Percentiles rank a stretch among this genome's conserved stretches.
Evolutionary conservation across 2,888 invertebrate genomes (phyloP).

Genomic region (Pyrochroa serraticornis): DNA sequence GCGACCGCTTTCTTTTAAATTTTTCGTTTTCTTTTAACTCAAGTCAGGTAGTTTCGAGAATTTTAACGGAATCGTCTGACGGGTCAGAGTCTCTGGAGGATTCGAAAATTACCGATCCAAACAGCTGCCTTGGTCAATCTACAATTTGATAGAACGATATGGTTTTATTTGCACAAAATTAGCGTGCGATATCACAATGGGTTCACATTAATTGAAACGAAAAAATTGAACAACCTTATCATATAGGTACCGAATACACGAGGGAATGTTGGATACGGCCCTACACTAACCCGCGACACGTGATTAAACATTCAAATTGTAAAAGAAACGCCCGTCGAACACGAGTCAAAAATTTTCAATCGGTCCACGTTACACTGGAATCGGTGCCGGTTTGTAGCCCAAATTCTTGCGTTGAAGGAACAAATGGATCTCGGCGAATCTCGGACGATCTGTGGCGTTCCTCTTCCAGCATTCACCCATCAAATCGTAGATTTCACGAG

Average conservation of each 20-base stretch:
- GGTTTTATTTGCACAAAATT: constrained; percentile 49
- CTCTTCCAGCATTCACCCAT: constrained; percentile 93
- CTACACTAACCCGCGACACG: constrained; percentile 12
- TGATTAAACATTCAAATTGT: constrained; percentile 31
- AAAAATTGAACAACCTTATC: constrained; percentile 26
- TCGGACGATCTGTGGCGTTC: constrained; percentile 78
- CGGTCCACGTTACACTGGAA: constrained; percentile 18
- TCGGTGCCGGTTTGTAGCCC: constrained; percentile 64
- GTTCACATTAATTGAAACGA: constrained; percentile 38
- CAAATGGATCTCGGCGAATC: constrained; percentile 86
- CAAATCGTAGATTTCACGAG: constrained; percentile 87
- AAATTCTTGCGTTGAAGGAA: constrained; percentile 77
- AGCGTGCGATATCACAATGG: constrained; percentile 56
- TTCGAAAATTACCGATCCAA: constrained; percentile 11
- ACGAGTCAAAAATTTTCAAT: constrained; percentile 15
- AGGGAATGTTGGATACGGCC: constrained; percentile 15
- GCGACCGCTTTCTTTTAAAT: too few species aligned
- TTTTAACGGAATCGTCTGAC: too few species aligned
- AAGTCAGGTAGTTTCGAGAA: too few species aligned
- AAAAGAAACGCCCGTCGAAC: constrained; percentile 28
- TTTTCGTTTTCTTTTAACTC: too few species aligned
- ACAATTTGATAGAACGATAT: constrained; percentile 50
- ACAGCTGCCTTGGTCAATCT: constrained; percentile 23
- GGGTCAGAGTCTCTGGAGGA: too few species aligned
- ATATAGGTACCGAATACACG: constrained; percentile 19